phyloP scores from a whole-genome alignment of 2,113 vertebrate species.

The Perca flavescens region DNA sequence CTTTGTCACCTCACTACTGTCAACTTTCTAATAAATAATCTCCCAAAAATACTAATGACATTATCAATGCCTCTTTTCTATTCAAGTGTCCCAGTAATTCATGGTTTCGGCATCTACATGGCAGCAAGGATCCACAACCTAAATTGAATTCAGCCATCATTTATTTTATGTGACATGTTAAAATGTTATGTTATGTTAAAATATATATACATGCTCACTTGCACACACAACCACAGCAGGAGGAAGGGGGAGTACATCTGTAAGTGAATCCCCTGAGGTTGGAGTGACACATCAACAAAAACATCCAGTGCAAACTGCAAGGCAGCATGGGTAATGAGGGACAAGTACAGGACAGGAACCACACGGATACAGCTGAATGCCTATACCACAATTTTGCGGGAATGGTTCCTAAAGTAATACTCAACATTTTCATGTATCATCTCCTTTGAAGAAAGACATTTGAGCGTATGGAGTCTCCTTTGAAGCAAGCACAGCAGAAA shows the following conservation, averaged over 20 bases:
- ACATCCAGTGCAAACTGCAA: conserved; percentile 48
- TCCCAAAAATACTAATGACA: background rate
- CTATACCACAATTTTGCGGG: background rate
- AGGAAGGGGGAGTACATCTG: conserved; percentile 57
- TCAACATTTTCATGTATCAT: background rate
- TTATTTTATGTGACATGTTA: background rate
- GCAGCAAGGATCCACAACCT: background rate
- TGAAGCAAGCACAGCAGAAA: background rate
- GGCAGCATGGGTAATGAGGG: conserved; percentile 37
- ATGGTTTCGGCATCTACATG: background rate
- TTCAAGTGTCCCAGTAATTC: background rate
- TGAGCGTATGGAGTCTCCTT: background rate
- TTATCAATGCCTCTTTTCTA: background rate
- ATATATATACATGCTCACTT: too few relatives aligned
- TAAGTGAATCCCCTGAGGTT: conserved; percentile 45
- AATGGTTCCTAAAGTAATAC: background rate
- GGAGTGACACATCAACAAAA: conserved; percentile 44
- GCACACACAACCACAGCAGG: background rate
- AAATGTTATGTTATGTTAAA: too few relatives aligned
- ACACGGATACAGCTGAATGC: conserved; percentile 2
- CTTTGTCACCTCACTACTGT: background rate
- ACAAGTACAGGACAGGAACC: conserved; percentile 15
- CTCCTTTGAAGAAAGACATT: background rate
- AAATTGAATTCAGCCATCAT: background rate
- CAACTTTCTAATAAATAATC: background rate